These are phyloP conservation scores for Prochilodus magdalenae DNA, from an alignment of 2,113 vertebrate genomes.

Conservation along the genomic window DNA sequence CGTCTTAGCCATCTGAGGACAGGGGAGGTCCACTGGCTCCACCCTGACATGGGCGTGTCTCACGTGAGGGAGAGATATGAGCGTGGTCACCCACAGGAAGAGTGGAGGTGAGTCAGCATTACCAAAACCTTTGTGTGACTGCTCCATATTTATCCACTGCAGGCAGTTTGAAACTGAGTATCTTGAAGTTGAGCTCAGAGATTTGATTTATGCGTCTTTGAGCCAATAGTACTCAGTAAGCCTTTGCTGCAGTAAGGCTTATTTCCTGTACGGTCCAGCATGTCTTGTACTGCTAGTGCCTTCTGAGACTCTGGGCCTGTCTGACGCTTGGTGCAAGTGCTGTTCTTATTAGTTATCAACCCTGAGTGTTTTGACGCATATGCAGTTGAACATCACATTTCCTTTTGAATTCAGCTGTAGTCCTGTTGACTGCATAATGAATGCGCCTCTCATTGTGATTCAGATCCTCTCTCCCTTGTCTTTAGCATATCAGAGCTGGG, in stretches of 20 bases:
- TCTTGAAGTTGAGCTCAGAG: not conserved
- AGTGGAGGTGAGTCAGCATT: slow-evolving; percentile 89
- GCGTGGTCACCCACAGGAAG: slow-evolving; percentile 90
- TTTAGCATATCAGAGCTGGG: slow-evolving; percentile 14
- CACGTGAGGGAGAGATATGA: slow-evolving; percentile 95
- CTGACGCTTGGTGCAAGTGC: not conserved
- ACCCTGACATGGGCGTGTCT: slow-evolving; percentile 95
- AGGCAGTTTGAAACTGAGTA: not conserved
- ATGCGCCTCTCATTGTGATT: not conserved
- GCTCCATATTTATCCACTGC: not conserved
- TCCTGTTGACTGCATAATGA: not conserved
- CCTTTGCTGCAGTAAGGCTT: not conserved
- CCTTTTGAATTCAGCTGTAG: slow-evolving; percentile 6
- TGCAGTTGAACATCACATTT: not conserved
- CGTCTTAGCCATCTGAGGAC: slow-evolving; percentile 94
- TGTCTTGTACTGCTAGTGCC: not conserved
- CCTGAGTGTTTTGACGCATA: not conserved
- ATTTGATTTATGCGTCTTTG: not conserved
- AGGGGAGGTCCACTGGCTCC: slow-evolving; percentile 94
- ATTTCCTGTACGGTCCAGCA: not conserved
- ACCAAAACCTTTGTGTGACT: not conserved
- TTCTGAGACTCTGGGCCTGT: not conserved
- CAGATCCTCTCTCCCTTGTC: not conserved
- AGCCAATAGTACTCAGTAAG: not conserved
- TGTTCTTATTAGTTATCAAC: not conserved